These are phyloP conservation scores for Rattus norvegicus DNA, from an alignment of 2,113 vertebrate species.

Conservation along the genomic window DNA sequence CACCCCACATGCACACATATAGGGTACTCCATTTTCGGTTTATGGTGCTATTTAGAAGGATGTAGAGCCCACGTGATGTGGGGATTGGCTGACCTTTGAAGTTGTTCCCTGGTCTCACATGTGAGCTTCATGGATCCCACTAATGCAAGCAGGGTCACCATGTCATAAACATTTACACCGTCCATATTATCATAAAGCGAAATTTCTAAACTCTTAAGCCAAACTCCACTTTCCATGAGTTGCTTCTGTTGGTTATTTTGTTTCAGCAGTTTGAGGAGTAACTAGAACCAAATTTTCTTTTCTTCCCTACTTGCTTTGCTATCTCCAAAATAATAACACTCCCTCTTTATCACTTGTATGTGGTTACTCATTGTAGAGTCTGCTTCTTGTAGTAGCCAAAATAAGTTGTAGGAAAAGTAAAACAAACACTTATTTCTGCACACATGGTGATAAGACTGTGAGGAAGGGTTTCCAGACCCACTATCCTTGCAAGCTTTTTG, in stretches of 20 bases:
- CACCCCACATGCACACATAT: background rate
- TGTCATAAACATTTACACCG: background rate
- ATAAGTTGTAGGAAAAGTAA: background rate
- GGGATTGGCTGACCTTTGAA: background rate
- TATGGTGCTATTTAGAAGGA: background rate
- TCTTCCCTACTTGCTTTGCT: background rate
- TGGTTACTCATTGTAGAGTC: too few relatives aligned
- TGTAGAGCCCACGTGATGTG: background rate
- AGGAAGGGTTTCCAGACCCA: background rate
- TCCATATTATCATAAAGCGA: fast-evolving
- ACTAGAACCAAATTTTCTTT: background rate
- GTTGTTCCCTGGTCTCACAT: background rate
- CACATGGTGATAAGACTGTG: background rate
- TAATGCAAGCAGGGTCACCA: too few relatives aligned
- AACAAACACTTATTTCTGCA: background rate
- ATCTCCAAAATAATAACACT: background rate
- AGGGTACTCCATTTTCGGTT: background rate
- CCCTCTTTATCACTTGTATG: background rate
- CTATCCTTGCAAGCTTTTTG: background rate
- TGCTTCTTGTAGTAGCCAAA: background rate
- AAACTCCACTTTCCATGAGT: background rate
- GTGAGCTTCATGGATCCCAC: background rate
- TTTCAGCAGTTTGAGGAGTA: background rate
- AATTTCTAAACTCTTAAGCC: background rate
- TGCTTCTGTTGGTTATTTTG: background rate